phyloP scores from a whole-genome alignment of 2,888 invertebrate genomes.

The Blera fallax region DNA sequence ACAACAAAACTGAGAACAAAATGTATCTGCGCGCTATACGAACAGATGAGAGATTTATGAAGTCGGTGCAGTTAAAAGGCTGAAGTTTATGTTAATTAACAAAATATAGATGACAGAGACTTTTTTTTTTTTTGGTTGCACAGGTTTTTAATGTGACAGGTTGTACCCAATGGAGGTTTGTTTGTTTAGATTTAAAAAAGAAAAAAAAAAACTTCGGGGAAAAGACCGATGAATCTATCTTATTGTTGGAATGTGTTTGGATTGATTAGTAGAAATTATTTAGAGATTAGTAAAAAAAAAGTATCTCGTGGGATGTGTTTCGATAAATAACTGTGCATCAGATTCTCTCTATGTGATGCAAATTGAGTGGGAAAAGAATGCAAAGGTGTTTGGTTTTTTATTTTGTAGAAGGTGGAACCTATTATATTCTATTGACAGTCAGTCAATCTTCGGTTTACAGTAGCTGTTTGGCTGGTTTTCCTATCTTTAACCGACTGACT shows the following conservation, averaged over 20 bases:
- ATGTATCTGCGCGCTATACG: slow-evolving; percentile 8
- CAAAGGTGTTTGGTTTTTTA: background rate
- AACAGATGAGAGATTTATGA: slow-evolving; percentile 66
- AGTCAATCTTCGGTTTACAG: background rate
- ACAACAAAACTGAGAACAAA: slow-evolving; percentile 32
- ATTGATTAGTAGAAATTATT: slow-evolving; percentile 63
- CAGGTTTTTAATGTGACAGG: slow-evolving; percentile 53
- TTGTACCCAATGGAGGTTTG: slow-evolving; percentile 16
- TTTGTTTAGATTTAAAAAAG: slow-evolving; percentile 16
- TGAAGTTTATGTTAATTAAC: slow-evolving; percentile 67
- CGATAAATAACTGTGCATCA: slow-evolving; percentile 56
- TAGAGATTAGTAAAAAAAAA: slow-evolving; percentile 57
- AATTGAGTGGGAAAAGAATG: slow-evolving; percentile 12
- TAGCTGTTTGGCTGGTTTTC: background rate
- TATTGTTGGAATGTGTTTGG: slow-evolving; percentile 62
- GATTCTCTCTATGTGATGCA: slow-evolving; percentile 25
- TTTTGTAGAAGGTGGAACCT: background rate
- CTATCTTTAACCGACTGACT: background rate
- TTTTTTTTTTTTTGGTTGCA: slow-evolving; percentile 13
- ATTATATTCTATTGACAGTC: background rate
- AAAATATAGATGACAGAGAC: slow-evolving; percentile 63
- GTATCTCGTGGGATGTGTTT: slow-evolving; percentile 54
- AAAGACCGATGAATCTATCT: background rate
- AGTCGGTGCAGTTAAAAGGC: slow-evolving; percentile 61
- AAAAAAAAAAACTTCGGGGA: background rate